Conservation (phyloP, 2,888 invertebrate species). For the Leucophora obtusa region DNA sequence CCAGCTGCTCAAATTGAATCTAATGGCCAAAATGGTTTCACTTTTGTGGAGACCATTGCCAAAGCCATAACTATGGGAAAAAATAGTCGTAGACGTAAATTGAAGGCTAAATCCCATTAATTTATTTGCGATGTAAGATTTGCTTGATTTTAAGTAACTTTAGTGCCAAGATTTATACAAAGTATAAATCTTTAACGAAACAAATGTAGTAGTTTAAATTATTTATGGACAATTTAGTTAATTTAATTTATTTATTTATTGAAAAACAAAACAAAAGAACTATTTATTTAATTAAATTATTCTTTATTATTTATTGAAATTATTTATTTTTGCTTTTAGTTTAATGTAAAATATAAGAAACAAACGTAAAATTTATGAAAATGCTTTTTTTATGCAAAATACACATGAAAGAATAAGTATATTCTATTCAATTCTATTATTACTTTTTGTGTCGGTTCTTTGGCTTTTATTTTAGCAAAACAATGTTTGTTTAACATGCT, state of each 20-base stretch:
- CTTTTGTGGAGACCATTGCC: conserved; percentile 84
- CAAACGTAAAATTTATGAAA: conserved; percentile 30
- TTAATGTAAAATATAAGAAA: conserved; percentile 30
- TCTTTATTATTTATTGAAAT: conserved; percentile 57
- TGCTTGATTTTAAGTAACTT: conserved; percentile 28
- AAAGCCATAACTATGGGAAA: conserved; percentile 78
- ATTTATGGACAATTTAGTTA: conserved; percentile 57
- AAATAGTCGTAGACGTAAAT: conserved; percentile 64
- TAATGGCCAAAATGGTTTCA: conserved; percentile 87
- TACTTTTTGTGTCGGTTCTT: conserved; percentile 15
- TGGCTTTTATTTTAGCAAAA: background rate
- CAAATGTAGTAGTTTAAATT: conserved; percentile 60
- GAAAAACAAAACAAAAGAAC: conserved; percentile 10
- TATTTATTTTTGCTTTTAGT: conserved; percentile 64
- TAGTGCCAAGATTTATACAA: conserved; percentile 64
- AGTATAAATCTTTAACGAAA: conserved; percentile 54
- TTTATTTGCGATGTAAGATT: background rate
- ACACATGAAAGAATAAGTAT: conserved; percentile 20
- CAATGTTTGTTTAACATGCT: conserved; percentile 50
- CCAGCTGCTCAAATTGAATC: conserved; percentile 88
- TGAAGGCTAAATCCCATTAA: conserved; percentile 58
- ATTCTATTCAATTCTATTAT: background rate
- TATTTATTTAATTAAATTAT: conserved; percentile 17
- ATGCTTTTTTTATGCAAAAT: conserved; percentile 26
- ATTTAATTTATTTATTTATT: conserved; percentile 63